phyloP scores from a whole-genome alignment of 2,113 vertebrate genomes.

The Monarcha castaneiventris region DNA sequence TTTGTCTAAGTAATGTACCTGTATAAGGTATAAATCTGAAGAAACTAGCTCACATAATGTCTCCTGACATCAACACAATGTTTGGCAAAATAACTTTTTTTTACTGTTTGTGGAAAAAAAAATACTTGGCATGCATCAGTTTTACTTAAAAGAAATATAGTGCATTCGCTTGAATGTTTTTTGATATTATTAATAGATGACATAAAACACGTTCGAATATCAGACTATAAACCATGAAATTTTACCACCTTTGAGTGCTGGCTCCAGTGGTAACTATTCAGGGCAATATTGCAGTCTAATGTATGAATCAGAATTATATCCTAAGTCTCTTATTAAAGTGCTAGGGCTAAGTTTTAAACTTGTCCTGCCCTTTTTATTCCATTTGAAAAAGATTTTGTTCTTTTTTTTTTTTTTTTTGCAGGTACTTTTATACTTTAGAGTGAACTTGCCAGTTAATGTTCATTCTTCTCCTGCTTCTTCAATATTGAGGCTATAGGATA shows the following conservation, averaged over 20 bases:
- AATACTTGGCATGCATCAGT: neutral
- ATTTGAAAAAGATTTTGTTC: neutral
- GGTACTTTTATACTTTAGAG: constrained; percentile 11
- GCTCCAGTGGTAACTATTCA: neutral
- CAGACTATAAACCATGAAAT: neutral
- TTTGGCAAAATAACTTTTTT: neutral
- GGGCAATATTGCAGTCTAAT: neutral
- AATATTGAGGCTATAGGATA: neutral
- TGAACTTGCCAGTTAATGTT: constrained; percentile 28
- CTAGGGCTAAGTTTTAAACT: neutral
- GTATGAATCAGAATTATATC: neutral
- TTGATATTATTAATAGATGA: neutral
- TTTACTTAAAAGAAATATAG: neutral
- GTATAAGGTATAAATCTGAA: neutral
- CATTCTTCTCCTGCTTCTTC: neutral
- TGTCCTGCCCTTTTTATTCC: neutral
- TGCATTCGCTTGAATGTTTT: neutral
- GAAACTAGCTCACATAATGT: neutral
- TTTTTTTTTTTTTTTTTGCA: neutral
- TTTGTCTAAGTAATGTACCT: neutral
- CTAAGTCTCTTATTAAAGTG: neutral
- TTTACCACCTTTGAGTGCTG: neutral
- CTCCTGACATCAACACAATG: neutral
- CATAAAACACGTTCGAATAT: neutral
- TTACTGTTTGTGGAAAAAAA: neutral